A percentile compares a stretch with the other conserved stretches of the same genome.
Conservation (phyloP, 2,797 vertebrate genomes). For the Manis pentadactyla region DNA sequence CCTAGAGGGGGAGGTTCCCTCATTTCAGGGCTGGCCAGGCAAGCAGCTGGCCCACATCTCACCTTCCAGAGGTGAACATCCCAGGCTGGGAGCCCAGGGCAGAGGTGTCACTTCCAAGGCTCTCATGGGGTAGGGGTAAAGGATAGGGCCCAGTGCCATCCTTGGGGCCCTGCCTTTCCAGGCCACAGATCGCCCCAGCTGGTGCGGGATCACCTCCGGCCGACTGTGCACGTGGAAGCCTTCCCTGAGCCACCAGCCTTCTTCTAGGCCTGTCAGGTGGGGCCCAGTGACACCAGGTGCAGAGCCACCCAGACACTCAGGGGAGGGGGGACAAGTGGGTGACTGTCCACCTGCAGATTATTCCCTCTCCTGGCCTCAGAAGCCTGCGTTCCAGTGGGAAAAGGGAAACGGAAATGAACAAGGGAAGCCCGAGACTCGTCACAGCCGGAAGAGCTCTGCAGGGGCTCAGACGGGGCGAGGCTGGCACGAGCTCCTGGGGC, state of each 20-base stretch:
- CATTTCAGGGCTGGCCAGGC: not conserved
- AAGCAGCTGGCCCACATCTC: fast-evolving
- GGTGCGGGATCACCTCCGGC: no score
- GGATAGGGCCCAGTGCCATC: no score
- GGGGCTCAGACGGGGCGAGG: not conserved
- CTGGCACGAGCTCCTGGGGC: not conserved
- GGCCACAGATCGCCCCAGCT: no score
- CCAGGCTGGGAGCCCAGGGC: fast-evolving
- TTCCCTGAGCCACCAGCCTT: fast-evolving
- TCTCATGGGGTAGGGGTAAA: not conserved
- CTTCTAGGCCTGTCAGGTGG: not conserved
- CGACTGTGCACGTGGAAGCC: not conserved
- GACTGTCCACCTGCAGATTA: not conserved
- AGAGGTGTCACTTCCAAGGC: not conserved
- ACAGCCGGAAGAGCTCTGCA: not conserved
- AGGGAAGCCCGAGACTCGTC: no score
- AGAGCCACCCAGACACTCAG: not conserved
- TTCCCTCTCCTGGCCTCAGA: fast-evolving
- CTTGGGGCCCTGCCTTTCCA: no score
- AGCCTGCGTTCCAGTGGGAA: not conserved
- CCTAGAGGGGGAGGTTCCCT: not conserved
- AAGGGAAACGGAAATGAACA: not conserved
- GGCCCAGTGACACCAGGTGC: no score
- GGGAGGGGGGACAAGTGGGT: no score
- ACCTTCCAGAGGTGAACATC: fast-evolving